Conservation (phyloP, 1,140 invertebrate species). For the Drosophila truncata region DNA sequence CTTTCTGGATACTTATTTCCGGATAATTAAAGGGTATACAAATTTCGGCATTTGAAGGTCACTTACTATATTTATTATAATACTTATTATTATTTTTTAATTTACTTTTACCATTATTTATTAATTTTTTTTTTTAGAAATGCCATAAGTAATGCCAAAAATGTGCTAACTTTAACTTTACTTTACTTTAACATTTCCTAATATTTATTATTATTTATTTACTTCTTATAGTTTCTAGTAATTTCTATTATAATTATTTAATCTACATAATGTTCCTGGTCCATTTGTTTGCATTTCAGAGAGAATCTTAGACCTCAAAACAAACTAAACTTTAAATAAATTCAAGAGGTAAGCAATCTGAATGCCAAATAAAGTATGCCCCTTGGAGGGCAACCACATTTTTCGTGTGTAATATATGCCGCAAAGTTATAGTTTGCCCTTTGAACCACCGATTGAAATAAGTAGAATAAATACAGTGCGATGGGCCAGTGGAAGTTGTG, state of each 20-base stretch:
- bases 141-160: too few relatives aligned
- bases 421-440: constrained; percentile 48
- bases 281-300: not conserved
- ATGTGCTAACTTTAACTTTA: too few relatives aligned
- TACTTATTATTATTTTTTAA: too few relatives aligned
- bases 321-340: not conserved
- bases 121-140: too few relatives aligned
- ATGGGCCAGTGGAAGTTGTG: constrained; percentile 10
- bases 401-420: constrained; percentile 30
- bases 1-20: too few relatives aligned
- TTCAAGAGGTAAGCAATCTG: not conserved
- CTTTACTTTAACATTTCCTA: too few relatives aligned
- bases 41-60: too few relatives aligned
- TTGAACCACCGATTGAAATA: constrained; percentile 43
- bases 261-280: too few relatives aligned
- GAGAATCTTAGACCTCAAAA: not conserved
- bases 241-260: not conserved
- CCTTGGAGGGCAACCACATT: not conserved
- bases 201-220: not conserved
- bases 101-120: too few relatives aligned
- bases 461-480: constrained; percentile 19
- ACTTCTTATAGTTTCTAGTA: not conserved
- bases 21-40: too few relatives aligned
- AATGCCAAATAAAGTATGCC: constrained; percentile 7
- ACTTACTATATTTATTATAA: too few relatives aligned